A percentile compares a stretch with the other conserved stretches of the same genome.
Evolutionary conservation across 2,888 invertebrate genomes (phyloP).

Genomic region (Lycophotia porphyrea): DNA sequence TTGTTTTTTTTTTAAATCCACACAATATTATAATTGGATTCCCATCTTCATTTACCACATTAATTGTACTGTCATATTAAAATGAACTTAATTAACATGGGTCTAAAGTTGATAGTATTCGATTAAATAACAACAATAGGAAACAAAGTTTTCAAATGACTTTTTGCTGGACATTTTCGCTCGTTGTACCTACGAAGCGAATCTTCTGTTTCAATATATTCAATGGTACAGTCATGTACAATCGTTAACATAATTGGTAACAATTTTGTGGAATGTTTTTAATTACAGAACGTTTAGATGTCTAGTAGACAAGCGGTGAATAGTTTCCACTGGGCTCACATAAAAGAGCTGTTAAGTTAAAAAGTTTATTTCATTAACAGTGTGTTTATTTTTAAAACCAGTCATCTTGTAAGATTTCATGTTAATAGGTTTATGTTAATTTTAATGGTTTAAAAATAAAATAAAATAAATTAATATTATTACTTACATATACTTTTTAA

Average conservation of each 20-base stretch:
- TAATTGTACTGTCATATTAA: background rate
- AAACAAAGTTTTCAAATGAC: background rate
- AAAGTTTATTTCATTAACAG: background rate
- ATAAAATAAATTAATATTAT: background rate
- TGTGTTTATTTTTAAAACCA: background rate
- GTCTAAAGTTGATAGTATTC: background rate
- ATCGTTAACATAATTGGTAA: slow-evolving; percentile 60
- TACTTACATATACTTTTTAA: too few relatives aligned
- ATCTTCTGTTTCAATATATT: slow-evolving; percentile 1
- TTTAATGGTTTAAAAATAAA: background rate
- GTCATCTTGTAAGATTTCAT: background rate
- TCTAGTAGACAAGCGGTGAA: slow-evolving; percentile 44
- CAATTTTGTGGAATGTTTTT: slow-evolving; percentile 61
- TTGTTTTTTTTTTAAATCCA: background rate
- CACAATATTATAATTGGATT: background rate
- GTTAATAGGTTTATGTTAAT: background rate
- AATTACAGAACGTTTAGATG: slow-evolving; percentile 47
- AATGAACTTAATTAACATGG: background rate
- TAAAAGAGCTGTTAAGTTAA: background rate
- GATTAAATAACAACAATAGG: background rate
- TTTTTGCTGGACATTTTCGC: background rate
- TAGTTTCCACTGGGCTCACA: slow-evolving; percentile 43
- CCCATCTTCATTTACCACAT: background rate
- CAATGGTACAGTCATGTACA: slow-evolving; percentile 41
- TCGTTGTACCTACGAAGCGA: background rate